Percentiles rank a stretch among this genome's conserved stretches.
Conservation (phyloP, 2,888 invertebrate species). For the Papilio elwesi region DNA sequence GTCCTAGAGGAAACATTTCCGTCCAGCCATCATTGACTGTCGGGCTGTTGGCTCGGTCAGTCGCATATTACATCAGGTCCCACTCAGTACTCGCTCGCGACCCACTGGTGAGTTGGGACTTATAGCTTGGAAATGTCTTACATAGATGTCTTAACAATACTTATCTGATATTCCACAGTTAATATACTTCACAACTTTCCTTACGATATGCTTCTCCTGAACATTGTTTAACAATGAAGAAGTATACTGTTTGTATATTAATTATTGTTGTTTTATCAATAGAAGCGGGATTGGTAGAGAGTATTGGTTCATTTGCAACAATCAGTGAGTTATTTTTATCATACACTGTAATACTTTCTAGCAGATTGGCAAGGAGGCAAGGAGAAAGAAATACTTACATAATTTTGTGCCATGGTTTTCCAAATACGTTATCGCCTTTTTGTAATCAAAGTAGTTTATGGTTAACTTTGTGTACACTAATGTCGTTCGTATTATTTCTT, state of each 20-base stretch:
- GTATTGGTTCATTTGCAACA: conserved; percentile 43
- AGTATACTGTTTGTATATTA: conserved; percentile 38
- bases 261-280: conserved; percentile 40
- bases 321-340: conserved; percentile 46
- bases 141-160: conserved; percentile 1
- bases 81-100: no score
- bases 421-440: no score
- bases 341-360: neutral
- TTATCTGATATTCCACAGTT: conserved; percentile 11
- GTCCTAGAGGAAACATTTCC: no score
- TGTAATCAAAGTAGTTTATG: no score
- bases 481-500: no score
- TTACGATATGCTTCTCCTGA: neutral
- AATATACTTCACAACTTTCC: conserved; percentile 15
- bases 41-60: no score
- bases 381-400: neutral
- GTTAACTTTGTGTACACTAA: no score
- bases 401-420: neutral
- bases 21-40: no score
- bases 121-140: neutral
- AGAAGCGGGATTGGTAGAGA: conserved; percentile 46
- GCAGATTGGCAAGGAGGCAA: neutral
- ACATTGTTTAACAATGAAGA: conserved; percentile 31
- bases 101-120: no score
- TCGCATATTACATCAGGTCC: no score